phyloP scores from a whole-genome alignment of 2,797 vertebrate genomes.

The Toxotes lorentzi region DNA sequence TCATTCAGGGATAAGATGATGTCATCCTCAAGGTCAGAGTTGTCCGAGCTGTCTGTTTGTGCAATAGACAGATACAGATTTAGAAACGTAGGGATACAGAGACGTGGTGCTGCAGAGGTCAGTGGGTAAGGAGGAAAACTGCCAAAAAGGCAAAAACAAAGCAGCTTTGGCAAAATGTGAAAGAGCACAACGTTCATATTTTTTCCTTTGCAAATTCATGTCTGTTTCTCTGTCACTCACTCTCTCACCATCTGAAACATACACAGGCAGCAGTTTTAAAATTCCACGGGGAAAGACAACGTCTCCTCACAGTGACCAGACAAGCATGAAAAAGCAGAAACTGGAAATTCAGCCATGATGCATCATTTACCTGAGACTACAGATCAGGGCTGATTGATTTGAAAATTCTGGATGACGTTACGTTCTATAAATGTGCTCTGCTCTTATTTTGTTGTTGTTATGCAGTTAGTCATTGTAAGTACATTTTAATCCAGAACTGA shows the following conservation, averaged over 20 bases:
- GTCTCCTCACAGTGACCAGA: slow-evolving; percentile 34
- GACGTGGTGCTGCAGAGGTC: slow-evolving; percentile 43
- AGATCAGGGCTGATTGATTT: neutral
- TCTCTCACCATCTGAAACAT: slow-evolving; percentile 23
- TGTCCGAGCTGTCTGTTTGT: slow-evolving; percentile 95
- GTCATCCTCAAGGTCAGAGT: slow-evolving; percentile 97
- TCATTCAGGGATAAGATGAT: slow-evolving; percentile 95
- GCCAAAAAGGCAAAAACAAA: slow-evolving; percentile 47
- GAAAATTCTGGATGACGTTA: neutral
- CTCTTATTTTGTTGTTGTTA: neutral
- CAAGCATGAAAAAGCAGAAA: slow-evolving; percentile 39
- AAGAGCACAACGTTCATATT: slow-evolving; percentile 1
- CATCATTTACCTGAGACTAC: slow-evolving; percentile 14
- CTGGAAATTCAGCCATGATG: slow-evolving; percentile 6
- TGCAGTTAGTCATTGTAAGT: neutral
- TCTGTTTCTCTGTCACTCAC: slow-evolving; percentile 22
- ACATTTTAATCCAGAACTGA: no score
- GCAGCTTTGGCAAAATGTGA: slow-evolving; percentile 23
- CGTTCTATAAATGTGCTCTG: neutral
- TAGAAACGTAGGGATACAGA: slow-evolving; percentile 41
- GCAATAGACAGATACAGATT: slow-evolving; percentile 55
- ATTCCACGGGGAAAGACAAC: slow-evolving; percentile 22
- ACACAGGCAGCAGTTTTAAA: slow-evolving; percentile 44
- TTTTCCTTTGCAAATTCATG: slow-evolving; percentile 9
- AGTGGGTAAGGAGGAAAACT: slow-evolving; percentile 36